Conservation (phyloP, 2,888 invertebrate species). For the Diogma glabrata region DNA sequence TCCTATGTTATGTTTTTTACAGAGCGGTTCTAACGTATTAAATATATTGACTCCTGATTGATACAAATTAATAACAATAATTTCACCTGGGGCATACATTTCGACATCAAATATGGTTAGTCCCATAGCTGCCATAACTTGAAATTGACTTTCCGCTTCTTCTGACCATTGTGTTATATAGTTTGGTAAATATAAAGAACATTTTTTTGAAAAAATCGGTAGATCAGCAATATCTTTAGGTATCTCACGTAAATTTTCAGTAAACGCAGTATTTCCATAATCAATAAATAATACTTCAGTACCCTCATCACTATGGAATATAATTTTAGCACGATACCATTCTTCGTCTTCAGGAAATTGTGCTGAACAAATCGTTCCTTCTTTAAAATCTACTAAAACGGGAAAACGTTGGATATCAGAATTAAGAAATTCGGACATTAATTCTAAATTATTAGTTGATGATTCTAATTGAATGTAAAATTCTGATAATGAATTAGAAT, state of each 20-base stretch:
- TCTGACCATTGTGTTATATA: constrained; percentile 50
- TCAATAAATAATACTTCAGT: constrained; percentile 56
- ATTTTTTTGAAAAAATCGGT: constrained; percentile 48
- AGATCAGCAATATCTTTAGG: constrained; percentile 47
- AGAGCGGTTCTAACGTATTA: constrained; percentile 44
- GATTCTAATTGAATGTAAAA: constrained; percentile 71
- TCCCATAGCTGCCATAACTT: constrained; percentile 54
- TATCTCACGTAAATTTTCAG: constrained; percentile 45
- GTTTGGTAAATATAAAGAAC: constrained; percentile 47
- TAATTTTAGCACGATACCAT: constrained; percentile 57
- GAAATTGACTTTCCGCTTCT: constrained; percentile 52
- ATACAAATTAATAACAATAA: background rate
- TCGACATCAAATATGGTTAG: constrained; percentile 57
- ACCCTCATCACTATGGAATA: constrained; percentile 41
- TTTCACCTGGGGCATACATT: constrained; percentile 44
- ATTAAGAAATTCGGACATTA: constrained; percentile 44
- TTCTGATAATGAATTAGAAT: constrained; percentile 59
- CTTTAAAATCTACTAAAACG: constrained; percentile 37
- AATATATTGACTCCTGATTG: constrained; percentile 50
- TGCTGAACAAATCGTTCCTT: constrained; percentile 50
- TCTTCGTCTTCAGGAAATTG: constrained; percentile 50
- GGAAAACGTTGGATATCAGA: constrained; percentile 43
- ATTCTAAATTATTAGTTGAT: constrained; percentile 44
- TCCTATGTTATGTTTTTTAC: constrained; percentile 29
- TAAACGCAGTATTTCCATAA: constrained; percentile 51